Percentiles rank a stretch among this genome's conserved stretches.
Conservation (phyloP, 2,797 vertebrate genomes). For the Adelosebastes latens region DNA sequence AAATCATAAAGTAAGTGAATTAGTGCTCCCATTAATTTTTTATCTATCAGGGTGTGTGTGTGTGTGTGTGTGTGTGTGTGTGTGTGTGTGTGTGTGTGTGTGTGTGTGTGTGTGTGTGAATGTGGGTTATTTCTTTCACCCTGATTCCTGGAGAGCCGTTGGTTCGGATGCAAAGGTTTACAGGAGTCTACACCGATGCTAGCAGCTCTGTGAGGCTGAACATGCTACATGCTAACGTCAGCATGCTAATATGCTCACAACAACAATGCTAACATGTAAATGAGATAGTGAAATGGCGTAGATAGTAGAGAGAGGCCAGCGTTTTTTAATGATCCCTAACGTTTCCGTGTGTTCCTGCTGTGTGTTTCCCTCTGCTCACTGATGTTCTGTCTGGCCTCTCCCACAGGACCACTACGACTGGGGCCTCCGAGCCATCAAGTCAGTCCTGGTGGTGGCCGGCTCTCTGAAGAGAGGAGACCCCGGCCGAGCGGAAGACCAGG, state of each 20-base stretch:
- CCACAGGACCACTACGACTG: constrained; percentile 91
- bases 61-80: no score
- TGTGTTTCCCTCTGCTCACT: neutral
- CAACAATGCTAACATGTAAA: neutral
- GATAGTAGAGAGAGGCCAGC: neutral
- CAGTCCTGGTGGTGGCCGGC: constrained; percentile 94
- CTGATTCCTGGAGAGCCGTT: neutral
- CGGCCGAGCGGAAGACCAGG: constrained; percentile 90
- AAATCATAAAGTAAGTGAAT: neutral
- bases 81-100: no score
- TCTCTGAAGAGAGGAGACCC: constrained; percentile 93
- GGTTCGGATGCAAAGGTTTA: neutral
- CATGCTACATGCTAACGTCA: neutral
- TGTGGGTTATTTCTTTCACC: neutral
- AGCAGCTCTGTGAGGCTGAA: neutral
- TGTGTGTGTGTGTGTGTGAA: no score
- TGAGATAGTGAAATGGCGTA: neutral
- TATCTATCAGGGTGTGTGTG: neutral
- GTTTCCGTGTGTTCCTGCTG: neutral
- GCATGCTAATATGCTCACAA: neutral
- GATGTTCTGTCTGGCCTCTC: neutral
- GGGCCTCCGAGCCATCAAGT: constrained; percentile 97
- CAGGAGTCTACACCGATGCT: neutral
- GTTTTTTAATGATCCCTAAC: neutral
- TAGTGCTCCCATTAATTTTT: neutral